Conservation (phyloP, 2,797 vertebrate genomes). For the Okamejei kenojei region DNA sequence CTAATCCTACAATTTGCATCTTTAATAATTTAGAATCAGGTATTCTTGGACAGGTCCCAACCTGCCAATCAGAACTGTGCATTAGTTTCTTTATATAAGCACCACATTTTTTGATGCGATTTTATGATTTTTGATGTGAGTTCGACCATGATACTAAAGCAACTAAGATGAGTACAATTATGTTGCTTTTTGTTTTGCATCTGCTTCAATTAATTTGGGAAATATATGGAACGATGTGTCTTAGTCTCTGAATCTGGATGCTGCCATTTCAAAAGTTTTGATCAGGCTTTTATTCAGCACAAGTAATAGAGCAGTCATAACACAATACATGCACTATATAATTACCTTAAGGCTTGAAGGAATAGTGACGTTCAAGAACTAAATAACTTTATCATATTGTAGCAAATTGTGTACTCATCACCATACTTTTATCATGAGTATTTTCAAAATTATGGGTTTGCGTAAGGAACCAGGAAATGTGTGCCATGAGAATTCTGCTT, state of each 20-base stretch:
- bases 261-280: background rate
- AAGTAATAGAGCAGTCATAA: constrained; percentile 20
- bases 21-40: background rate
- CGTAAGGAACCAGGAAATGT: background rate
- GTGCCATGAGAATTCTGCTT: background rate
- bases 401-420: background rate
- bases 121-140: background rate
- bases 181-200: background rate
- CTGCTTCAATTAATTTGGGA: background rate
- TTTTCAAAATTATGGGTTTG: constrained; percentile 33
- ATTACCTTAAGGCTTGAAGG: constrained; percentile 25
- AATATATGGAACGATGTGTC: background rate
- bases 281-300: background rate
- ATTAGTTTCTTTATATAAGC: background rate
- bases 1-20: background rate
- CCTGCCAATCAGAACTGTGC: background rate
- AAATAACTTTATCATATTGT: background rate
- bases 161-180: background rate
- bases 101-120: background rate
- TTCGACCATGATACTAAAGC: background rate
- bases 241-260: background rate
- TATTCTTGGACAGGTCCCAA: background rate
- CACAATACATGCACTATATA: constrained; percentile 24
- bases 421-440: background rate
- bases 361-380: background rate